Evolutionary conservation across 2,113 vertebrate species (phyloP).

Genomic region (Nanger granti): DNA sequence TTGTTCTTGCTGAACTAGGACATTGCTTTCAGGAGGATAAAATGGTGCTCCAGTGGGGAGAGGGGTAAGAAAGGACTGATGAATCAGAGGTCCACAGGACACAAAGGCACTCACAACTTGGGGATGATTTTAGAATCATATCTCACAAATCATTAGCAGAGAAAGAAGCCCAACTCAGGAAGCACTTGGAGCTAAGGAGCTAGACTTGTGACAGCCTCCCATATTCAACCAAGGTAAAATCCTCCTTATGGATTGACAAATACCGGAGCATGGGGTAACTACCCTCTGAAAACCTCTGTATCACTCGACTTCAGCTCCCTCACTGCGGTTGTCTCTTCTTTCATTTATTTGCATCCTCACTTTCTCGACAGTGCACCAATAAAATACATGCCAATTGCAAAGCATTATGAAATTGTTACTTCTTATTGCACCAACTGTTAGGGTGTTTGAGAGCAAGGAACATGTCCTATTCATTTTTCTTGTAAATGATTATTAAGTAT

Average conservation of each 20-base stretch:
- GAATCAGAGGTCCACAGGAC: background rate
- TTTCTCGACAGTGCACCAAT: background rate
- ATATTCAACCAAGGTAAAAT: background rate
- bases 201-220: background rate
- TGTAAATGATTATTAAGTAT: background rate
- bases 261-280: fast-evolving
- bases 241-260: background rate
- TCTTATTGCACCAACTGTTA: constrained; percentile 29
- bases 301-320: background rate
- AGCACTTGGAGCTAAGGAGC: background rate
- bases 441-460: background rate
- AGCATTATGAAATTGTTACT: constrained; percentile 55
- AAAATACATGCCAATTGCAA: background rate
- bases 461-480: background rate
- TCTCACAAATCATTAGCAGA: background rate
- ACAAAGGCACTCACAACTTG: background rate
- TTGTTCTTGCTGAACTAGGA: constrained; percentile 34
- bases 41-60: background rate
- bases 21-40: background rate
- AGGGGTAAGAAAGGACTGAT: background rate
- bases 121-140: constrained; percentile 36
- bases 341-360: background rate
- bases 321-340: background rate
- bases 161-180: constrained; percentile 3
- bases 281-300: background rate